These are phyloP conservation scores for Eurytoma californica DNA, from an alignment of 2,888 invertebrate species.

Conservation along the genomic window DNA sequence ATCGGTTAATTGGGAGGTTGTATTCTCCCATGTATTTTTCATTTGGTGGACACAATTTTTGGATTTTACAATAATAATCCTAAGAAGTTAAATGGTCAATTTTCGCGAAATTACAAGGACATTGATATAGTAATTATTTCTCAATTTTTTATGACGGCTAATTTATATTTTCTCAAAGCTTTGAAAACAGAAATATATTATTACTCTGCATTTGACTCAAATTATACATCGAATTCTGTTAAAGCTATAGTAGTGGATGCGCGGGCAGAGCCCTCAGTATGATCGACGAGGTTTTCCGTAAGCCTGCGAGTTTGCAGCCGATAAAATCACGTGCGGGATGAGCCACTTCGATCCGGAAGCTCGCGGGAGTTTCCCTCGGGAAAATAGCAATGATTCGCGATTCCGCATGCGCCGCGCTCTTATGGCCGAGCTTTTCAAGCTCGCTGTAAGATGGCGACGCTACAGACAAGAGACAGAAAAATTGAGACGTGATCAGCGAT, in stretches of 20 bases:
- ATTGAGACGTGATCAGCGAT: background rate
- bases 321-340: conserved; percentile 68
- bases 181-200: too few species aligned
- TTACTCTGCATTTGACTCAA: too few species aligned
- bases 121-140: too few species aligned
- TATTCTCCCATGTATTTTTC: too few species aligned
- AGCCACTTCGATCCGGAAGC: conserved; percentile 53
- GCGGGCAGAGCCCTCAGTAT: conserved; percentile 58
- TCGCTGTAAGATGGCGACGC: conserved; percentile 43
- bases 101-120: too few species aligned
- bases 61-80: too few species aligned
- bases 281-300: conserved; percentile 57
- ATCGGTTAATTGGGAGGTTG: too few species aligned
- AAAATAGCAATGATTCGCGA: conserved; percentile 53
- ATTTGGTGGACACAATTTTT: too few species aligned
- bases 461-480: background rate
- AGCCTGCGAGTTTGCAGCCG: conserved; percentile 67
- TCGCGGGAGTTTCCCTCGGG: conserved; percentile 48
- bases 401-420: conserved; percentile 55
- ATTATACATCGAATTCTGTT: too few species aligned
- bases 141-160: too few species aligned
- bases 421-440: conserved; percentile 27
- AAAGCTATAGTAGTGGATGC: background rate
- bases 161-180: too few species aligned
- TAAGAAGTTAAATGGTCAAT: too few species aligned